These are phyloP conservation scores for Hirtodrosophila alboralis DNA, from an alignment of 2,888 invertebrate genomes.

Conservation along the genomic window DNA sequence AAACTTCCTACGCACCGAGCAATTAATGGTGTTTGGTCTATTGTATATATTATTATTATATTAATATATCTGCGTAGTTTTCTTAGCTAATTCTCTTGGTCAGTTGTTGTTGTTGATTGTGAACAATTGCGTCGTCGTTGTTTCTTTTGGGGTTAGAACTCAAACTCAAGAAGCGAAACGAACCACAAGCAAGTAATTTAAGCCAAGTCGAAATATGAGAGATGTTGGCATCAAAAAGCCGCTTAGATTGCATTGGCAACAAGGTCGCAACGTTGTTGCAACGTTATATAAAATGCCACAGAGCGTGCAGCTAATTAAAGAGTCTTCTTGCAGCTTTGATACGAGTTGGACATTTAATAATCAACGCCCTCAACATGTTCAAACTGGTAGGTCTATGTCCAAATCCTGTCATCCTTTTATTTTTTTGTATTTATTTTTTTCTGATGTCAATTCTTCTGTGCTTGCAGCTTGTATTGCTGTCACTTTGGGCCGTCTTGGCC, in stretches of 20 bases:
- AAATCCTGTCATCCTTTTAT: conserved; percentile 7
- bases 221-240: conserved; percentile 31
- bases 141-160: conserved; percentile 23
- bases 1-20: conserved; percentile 60
- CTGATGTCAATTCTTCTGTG: conserved; percentile 14
- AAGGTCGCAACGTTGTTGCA: conserved; percentile 49
- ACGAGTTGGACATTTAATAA: conserved; percentile 10
- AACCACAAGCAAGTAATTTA: conserved; percentile 25
- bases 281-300: conserved; percentile 45
- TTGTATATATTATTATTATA: conserved; percentile 27
- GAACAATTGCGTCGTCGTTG: conserved; percentile 31
- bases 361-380: conserved; percentile 60
- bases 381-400: conserved; percentile 61
- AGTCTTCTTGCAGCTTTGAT: conserved; percentile 42
- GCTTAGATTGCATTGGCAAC: conserved; percentile 41
- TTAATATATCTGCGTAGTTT: conserved; percentile 30
- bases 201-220: conserved; percentile 47
- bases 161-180: conserved; percentile 9
- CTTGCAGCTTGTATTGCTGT: conserved; percentile 70
- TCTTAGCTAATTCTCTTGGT: conserved; percentile 27
- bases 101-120: conserved; percentile 34
- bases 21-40: conserved; percentile 50
- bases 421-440: conserved; percentile 3
- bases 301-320: conserved; percentile 44
- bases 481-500: conserved; percentile 65